Percentiles rank a stretch among this genome's conserved stretches.
phyloP scores from a whole-genome alignment of 2,888 invertebrate species.

The Lasioglossum pauxillum region DNA sequence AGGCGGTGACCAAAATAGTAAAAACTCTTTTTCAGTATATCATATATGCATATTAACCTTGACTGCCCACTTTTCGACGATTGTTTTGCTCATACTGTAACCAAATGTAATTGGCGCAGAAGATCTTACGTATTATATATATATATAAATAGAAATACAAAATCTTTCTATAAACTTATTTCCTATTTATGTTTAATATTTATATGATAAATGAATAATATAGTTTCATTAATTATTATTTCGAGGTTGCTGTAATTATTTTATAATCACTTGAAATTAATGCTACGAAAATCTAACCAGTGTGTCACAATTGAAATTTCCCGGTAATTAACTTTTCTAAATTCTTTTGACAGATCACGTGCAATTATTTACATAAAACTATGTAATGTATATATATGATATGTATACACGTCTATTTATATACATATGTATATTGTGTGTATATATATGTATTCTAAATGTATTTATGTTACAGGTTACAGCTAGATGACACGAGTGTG shows the following conservation, averaged over 20 bases:
- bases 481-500: neutral
- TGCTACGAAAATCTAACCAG: neutral
- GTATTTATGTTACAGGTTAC: neutral
- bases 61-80: conserved; percentile 32
- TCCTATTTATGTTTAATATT: neutral
- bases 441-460: too few species aligned
- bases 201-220: neutral
- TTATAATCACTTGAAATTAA: neutral
- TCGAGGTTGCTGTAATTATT: neutral
- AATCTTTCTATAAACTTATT: conserved; percentile 16
- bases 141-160: conserved; percentile 50
- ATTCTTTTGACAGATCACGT: conserved; percentile 13
- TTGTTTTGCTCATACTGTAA: conserved; percentile 36
- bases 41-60: conserved; percentile 40
- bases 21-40: conserved; percentile 22
- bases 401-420: neutral
- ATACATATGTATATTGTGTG: too few species aligned
- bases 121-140: conserved; percentile 20
- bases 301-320: neutral
- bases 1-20: conserved; percentile 29
- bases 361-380: conserved; percentile 5
- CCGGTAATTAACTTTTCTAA: neutral
- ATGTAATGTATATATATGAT: neutral
- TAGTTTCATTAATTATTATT: neutral
- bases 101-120: conserved; percentile 45